A percentile compares a stretch with the other conserved stretches of the same genome.
Evolutionary conservation across 2,113 vertebrate genomes (phyloP).

Genomic region (Gymnorhina tibicen): DNA sequence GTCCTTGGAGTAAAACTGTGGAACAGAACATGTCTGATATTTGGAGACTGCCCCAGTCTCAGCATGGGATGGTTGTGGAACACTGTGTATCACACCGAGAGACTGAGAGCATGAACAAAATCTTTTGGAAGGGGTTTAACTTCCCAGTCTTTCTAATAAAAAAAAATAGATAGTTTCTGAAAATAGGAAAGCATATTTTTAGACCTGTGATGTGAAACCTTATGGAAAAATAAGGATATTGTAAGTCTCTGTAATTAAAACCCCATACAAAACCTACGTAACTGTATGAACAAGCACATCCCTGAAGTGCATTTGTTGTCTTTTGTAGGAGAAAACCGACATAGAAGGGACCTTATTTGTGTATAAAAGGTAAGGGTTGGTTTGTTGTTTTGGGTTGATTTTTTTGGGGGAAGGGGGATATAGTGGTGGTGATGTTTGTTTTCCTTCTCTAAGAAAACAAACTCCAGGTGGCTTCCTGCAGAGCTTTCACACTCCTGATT

Average conservation of each 20-base stretch:
- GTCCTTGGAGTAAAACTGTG: not conserved
- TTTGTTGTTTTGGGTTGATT: not conserved
- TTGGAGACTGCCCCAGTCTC: not conserved
- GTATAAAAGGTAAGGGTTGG: constrained; percentile 84
- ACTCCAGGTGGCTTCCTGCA: not conserved
- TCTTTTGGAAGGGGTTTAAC: not conserved
- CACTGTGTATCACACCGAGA: accelerated
- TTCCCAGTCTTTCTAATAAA: not conserved
- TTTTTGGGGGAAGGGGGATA: accelerated
- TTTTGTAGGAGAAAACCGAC: constrained; percentile 92
- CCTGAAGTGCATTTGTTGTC: not conserved
- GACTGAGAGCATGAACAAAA: not conserved
- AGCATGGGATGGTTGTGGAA: not conserved
- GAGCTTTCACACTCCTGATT: not conserved
- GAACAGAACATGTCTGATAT: accelerated
- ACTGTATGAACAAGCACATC: not conserved
- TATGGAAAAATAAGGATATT: not conserved
- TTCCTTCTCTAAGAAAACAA: not conserved
- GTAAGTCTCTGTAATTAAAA: not conserved
- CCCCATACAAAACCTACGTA: accelerated
- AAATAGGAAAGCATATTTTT: not conserved
- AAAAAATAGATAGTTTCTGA: not conserved
- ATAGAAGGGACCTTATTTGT: constrained; percentile 98
- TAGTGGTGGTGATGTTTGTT: not conserved
- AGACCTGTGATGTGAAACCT: not conserved